Base-by-base conservation (phyloP, 2,888 invertebrate genomes). In the Clivina fossor region DNA sequence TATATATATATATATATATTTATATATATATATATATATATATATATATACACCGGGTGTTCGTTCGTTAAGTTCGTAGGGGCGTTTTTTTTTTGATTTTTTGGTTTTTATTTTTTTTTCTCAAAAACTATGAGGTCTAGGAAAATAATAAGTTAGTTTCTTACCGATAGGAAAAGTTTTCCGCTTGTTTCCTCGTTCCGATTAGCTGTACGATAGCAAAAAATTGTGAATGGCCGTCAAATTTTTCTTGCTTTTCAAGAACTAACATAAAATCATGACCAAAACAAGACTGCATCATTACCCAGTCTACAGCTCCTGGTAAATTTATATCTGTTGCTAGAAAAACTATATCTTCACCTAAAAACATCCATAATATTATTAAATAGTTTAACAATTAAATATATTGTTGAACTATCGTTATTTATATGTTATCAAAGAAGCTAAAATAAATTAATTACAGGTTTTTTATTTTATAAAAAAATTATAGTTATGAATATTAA, bases 261-360 rank as follows among this genome's bases (percentile, higher is more conserved):
- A 99, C 98, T 62, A 99, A 81, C 98, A 99, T 99, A 71, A 99
- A 99, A 75, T 98, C 94, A 71, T 96, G 96, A 55, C 94, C 95
- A 74, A 98, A 99, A 75, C 99, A 99, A 19, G 95, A 95, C 77
- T 99, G 99, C 98, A 99, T 99, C 99, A 99, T 99, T 3, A 94
- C 94, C 97, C 97, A 98, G 74, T 98, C 97, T 7, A 98, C 97
- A 24, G 97, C 97, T 57, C 99, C 99, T 5, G 98, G 98, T 62
- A 99, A 82, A 77, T 98, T 99, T 59, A 99, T 99, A 74, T 99
- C 99, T 28, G 99, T 99, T 1, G 99, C 99, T 65, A 99, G 78
- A 76, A 99, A 99, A 48, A 99, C 99, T 66, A 99, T 99, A 73
- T 99, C 99, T 76, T 99, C 99, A 47, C 90, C 89, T 43, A n/a